Percentiles rank a stretch among this genome's conserved stretches.
Evolutionary conservation across 2,797 vertebrate species (phyloP).

Genomic region (Intellagama lesueurii): DNA sequence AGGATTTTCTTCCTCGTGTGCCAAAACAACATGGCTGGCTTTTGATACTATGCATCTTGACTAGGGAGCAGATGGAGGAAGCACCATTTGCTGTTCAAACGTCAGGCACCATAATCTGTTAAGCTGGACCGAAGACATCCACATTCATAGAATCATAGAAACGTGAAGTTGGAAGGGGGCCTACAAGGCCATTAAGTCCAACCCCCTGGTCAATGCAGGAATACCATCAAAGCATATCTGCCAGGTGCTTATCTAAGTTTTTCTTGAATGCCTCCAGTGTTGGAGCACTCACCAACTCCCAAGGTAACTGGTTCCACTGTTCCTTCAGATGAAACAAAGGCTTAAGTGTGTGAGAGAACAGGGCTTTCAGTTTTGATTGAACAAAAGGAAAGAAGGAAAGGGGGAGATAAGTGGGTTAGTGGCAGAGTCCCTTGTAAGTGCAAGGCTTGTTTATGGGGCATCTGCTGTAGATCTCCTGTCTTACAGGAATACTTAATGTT

Average conservation of each 20-base stretch:
- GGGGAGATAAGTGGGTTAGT: not conserved
- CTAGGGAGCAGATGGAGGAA: not conserved
- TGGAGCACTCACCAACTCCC: too few species aligned
- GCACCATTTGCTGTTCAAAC: not conserved
- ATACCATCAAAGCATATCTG: too few species aligned
- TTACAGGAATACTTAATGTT: not conserved
- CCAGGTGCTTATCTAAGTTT: too few species aligned
- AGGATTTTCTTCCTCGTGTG: not conserved
- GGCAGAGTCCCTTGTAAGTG: not conserved
- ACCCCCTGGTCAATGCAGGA: too few species aligned
- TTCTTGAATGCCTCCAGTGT: too few species aligned
- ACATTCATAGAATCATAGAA: too few species aligned
- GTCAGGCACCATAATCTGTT: too few species aligned
- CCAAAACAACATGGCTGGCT: not conserved
- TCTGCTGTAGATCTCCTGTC: not conserved
- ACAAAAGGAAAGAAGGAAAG: not conserved
- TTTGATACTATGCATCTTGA: not conserved
- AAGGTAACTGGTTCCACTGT: too few species aligned
- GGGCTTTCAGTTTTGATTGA: not conserved
- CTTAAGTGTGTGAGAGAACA: not conserved
- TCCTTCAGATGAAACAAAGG: too few species aligned
- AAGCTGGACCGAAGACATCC: not conserved
- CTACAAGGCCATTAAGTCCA: too few species aligned
- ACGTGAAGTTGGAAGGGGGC: too few species aligned
- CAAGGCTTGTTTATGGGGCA: not conserved